Evolutionary conservation across 2,797 vertebrate genomes (phyloP).

Genomic region (Acanthopagrus latus): DNA sequence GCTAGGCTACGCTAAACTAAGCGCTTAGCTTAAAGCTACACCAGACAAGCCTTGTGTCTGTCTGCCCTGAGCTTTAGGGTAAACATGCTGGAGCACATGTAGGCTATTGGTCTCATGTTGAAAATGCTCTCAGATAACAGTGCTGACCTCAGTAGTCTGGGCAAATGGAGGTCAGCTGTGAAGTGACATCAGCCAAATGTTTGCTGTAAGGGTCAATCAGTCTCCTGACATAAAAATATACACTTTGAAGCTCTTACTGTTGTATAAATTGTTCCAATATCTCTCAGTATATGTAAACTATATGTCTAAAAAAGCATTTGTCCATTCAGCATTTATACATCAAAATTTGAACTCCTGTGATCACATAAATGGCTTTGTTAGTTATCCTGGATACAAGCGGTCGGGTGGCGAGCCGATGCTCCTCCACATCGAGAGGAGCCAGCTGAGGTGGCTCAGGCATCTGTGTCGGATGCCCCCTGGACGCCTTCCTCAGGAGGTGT

Average conservation of each 20-base stretch:
- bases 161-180: slow-evolving; percentile 36
- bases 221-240: neutral
- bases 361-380: neutral
- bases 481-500: too few relatives aligned
- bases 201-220: neutral
- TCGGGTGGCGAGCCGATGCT: too few relatives aligned
- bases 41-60: slow-evolving; percentile 15
- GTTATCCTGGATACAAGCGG: too few relatives aligned
- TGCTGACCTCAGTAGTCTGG: slow-evolving; percentile 28
- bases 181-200: slow-evolving; percentile 18
- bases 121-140: slow-evolving; percentile 22
- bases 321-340: too few relatives aligned
- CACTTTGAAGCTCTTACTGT: too few relatives aligned
- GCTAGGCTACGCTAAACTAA: slow-evolving; percentile 40
- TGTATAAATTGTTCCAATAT: neutral
- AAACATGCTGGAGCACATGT: slow-evolving; percentile 15
- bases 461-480: too few relatives aligned
- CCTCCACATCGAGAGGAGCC: too few relatives aligned
- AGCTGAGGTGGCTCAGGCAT: too few relatives aligned
- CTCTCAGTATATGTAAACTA: neutral
- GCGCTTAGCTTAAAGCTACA: slow-evolving; percentile 33
- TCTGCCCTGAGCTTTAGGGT: slow-evolving; percentile 18
- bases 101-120: slow-evolving; percentile 25
- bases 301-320: neutral
- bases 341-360: neutral